Evolutionary conservation across 2,797 vertebrate genomes (phyloP).

Genomic region (Sarcoramphus papa): DNA sequence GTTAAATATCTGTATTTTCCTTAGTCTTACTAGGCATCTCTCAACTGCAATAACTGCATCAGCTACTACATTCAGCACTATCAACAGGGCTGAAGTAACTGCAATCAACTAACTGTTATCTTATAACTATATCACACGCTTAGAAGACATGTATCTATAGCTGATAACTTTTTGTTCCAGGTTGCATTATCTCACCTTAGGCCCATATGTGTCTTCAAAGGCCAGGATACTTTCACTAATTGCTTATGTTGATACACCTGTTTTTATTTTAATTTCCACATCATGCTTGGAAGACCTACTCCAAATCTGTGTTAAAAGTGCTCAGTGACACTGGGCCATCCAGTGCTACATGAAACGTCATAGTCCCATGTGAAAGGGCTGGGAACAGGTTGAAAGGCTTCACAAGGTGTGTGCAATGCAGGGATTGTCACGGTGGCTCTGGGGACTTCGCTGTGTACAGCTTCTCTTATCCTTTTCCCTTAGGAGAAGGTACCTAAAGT

Average conservation of each 20-base stretch:
- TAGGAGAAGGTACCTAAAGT: not conserved
- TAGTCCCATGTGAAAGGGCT: not conserved
- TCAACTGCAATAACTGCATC: not conserved
- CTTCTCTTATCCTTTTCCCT: not conserved
- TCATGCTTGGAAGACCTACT: not conserved
- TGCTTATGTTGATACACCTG: not conserved
- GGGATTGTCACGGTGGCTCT: accelerated
- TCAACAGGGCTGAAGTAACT: not conserved
- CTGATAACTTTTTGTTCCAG: not conserved
- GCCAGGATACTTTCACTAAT: not conserved
- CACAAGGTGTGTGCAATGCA: not conserved
- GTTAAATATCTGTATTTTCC: not conserved
- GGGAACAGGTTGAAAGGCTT: not conserved
- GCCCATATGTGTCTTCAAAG: not conserved
- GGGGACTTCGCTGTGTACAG: not conserved
- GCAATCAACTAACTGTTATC: not conserved
- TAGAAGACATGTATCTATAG: not conserved
- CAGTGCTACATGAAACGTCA: not conserved
- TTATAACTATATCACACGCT: not conserved
- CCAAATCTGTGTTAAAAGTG: not conserved
- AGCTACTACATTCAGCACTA: not conserved
- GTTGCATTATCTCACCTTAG: not conserved
- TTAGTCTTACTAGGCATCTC: not conserved
- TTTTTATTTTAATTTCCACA: not conserved
- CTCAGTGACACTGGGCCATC: not conserved